These are phyloP conservation scores for Micrasema longulum DNA, from an alignment of 1,140 invertebrate species.

Conservation along the genomic window DNA sequence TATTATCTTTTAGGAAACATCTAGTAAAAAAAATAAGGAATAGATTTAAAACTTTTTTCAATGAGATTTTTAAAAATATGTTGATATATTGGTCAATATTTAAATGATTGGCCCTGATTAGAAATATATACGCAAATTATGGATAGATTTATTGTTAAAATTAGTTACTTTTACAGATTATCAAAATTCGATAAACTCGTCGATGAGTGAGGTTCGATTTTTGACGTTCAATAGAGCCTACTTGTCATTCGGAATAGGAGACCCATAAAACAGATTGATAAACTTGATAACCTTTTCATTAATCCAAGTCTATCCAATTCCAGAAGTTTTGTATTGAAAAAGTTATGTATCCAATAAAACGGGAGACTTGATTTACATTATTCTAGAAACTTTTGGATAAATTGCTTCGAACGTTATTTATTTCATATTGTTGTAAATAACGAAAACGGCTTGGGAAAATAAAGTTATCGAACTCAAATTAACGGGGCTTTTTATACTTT, in stretches of 20 bases:
- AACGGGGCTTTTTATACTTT: too few relatives aligned
- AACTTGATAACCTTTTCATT: conserved; percentile 37
- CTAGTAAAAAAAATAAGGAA: too few relatives aligned
- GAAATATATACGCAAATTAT: too few relatives aligned
- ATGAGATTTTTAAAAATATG: too few relatives aligned
- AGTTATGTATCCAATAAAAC: conserved; percentile 29
- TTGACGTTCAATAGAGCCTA: neutral
- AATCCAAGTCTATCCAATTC: conserved; percentile 3
- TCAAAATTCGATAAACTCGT: neutral
- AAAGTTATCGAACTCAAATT: too few relatives aligned
- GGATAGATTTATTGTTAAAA: too few relatives aligned
- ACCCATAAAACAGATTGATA: conserved; percentile 38
- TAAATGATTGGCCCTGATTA: too few relatives aligned
- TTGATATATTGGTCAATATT: too few relatives aligned
- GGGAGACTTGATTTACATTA: conserved; percentile 12
- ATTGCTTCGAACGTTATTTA: conserved; percentile 14
- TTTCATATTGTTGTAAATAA: conserved; percentile 3
- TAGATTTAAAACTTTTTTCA: too few relatives aligned
- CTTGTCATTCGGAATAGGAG: conserved; percentile 10
- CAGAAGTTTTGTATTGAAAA: conserved; percentile 14
- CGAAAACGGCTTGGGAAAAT: neutral
- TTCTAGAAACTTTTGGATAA: conserved; percentile 23
- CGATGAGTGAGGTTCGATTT: neutral
- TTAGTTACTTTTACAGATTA: too few relatives aligned
- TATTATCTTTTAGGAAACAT: too few relatives aligned